Evolutionary conservation across 2,888 invertebrate species (phyloP).

Genomic region (Oasisia sp.): DNA sequence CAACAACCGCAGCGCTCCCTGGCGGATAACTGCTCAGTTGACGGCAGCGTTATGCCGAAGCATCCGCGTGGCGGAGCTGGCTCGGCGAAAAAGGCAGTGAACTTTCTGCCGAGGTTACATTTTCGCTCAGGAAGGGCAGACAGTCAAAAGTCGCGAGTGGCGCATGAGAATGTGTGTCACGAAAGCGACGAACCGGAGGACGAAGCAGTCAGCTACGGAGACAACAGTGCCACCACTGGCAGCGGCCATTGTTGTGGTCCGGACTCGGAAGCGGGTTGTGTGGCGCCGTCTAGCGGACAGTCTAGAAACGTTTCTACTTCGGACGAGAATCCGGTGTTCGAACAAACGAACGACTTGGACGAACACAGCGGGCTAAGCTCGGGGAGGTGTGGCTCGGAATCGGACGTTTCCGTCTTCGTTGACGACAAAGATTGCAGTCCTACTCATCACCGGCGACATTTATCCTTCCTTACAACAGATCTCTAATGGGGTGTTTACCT

Average conservation of each 20-base stretch:
- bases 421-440: neutral
- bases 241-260: neutral
- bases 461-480: neutral
- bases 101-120: neutral
- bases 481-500: neutral
- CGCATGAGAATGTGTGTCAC: neutral
- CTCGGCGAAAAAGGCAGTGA: neutral
- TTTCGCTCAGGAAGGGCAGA: neutral
- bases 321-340: neutral
- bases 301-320: neutral
- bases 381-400: neutral
- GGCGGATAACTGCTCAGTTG: conserved; percentile 3
- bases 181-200: neutral
- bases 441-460: neutral
- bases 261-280: neutral
- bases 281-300: neutral
- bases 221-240: neutral
- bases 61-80: neutral
- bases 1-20: neutral
- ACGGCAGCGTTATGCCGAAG: neutral
- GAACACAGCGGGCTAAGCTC: neutral
- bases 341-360: neutral
- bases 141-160: neutral
- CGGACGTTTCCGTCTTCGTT: neutral
- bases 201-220: neutral